These are phyloP conservation scores for Dendropsophus ebraccatus DNA, from an alignment of 2,113 vertebrate species.

Conservation along the genomic window DNA sequence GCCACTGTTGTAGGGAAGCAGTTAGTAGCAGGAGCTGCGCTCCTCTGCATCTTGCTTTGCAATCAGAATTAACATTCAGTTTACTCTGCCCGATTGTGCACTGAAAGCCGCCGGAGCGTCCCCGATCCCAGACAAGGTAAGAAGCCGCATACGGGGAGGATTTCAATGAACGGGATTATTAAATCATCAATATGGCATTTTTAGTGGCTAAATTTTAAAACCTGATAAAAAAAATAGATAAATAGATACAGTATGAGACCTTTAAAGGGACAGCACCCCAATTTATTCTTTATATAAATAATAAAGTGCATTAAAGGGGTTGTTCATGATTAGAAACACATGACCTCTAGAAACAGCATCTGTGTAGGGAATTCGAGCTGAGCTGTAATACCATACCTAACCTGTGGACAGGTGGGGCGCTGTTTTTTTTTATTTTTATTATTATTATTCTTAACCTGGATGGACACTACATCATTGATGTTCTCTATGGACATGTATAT, in stretches of 20 bases:
- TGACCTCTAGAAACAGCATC: neutral
- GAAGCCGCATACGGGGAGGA: conserved; percentile 12
- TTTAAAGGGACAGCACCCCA: neutral
- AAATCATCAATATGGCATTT: conserved; percentile 49
- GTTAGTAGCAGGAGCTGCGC: neutral
- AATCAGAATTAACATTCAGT: conserved; percentile 33
- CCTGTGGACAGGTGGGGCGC: neutral
- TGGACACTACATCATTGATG: neutral
- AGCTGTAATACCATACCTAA: neutral
- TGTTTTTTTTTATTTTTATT: no score
- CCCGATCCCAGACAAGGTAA: conserved; percentile 3
- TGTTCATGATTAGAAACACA: neutral
- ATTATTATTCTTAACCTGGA: no score
- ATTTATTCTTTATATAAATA: no score
- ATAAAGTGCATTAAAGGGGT: neutral
- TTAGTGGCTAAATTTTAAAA: neutral
- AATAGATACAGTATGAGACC: neutral
- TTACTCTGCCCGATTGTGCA: neutral
- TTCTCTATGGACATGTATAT: neutral
- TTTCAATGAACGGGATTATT: conserved; percentile 42
- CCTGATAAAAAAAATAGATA: neutral
- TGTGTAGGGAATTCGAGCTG: neutral
- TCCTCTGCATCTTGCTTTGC: conserved; percentile 24
- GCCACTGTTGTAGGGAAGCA: neutral
- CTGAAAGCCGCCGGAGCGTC: conserved; percentile 9